Conservation (phyloP, 2,888 invertebrate genomes). For the Conops quadrifasciatus region DNA sequence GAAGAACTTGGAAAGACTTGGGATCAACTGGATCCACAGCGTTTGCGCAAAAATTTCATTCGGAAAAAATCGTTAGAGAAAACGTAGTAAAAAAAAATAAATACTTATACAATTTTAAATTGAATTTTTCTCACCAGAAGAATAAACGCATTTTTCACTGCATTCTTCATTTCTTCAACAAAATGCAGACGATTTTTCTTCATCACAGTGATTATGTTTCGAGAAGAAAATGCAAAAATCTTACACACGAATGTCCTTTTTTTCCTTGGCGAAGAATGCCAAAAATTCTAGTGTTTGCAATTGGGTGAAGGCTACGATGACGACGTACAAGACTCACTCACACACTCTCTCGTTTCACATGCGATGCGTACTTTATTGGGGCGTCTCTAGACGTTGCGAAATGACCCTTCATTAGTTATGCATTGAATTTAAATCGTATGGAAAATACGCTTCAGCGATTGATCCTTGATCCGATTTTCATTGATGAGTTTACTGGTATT, state of each 20-base stretch:
- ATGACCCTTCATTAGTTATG: slow-evolving; percentile 55
- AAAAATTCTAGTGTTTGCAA: slow-evolving; percentile 3
- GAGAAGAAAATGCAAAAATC: slow-evolving; percentile 19
- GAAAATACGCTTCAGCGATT: slow-evolving; percentile 51
- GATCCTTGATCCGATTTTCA: slow-evolving; percentile 35
- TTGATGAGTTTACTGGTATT: slow-evolving; percentile 24
- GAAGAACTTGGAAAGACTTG: not conserved
- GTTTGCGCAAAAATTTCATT: slow-evolving; percentile 13
- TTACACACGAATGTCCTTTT: slow-evolving; percentile 32
- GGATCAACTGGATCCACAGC: too few relatives aligned
- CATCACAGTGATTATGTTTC: slow-evolving; percentile 22
- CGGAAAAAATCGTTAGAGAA: slow-evolving; percentile 37
- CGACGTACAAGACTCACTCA: slow-evolving; percentile 25
- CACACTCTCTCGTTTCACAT: slow-evolving; percentile 28
- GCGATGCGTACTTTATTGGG: slow-evolving; percentile 36
- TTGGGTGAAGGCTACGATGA: slow-evolving; percentile 27
- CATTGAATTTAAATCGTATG: slow-evolving; percentile 56
- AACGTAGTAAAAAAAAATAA: too few relatives aligned
- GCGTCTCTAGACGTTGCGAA: slow-evolving; percentile 11
- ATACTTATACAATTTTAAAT: slow-evolving; percentile 38
- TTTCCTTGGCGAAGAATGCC: not conserved
- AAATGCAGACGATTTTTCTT: slow-evolving; percentile 38
- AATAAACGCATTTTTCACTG: slow-evolving; percentile 15
- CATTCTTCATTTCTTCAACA: slow-evolving; percentile 4
- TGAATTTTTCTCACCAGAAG: slow-evolving; percentile 22